Evolutionary conservation across 2,113 vertebrate genomes (phyloP).

Genomic region (Brienomyrus longianalis): DNA sequence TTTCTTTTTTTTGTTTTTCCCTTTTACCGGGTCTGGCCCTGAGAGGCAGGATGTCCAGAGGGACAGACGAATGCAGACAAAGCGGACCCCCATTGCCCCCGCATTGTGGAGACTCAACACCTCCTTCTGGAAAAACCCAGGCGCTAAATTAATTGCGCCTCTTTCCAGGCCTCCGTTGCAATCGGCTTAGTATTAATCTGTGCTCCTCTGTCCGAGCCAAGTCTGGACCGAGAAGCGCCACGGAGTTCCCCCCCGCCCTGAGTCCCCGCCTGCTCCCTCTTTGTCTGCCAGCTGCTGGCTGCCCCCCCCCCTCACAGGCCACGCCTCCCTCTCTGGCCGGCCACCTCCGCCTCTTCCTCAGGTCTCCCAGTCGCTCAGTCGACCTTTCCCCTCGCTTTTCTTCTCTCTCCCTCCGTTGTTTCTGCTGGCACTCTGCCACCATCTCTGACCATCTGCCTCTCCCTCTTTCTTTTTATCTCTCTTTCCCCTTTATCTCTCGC

Average conservation of each 20-base stretch:
- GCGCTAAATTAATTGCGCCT: conserved; percentile 59
- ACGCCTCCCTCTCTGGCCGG: conserved; percentile 10
- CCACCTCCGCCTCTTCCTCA: conserved; percentile 2
- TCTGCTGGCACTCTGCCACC: conserved; percentile 37
- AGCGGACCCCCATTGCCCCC: conserved; percentile 9
- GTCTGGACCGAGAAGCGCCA: conserved; percentile 35
- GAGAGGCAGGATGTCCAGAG: neutral
- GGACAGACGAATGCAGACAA: neutral
- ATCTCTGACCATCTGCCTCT: conserved; percentile 44
- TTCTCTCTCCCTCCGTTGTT: conserved; percentile 31
- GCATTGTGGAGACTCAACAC: conserved; percentile 32
- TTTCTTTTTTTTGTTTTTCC: neutral
- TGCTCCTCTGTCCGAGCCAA: conserved; percentile 45
- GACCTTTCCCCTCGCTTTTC: neutral
- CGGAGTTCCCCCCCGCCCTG: conserved; percentile 28
- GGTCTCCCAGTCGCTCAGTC: conserved; percentile 13
- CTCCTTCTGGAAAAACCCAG: conserved; percentile 51
- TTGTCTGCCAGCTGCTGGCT: conserved; percentile 25
- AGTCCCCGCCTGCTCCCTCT: conserved; percentile 31
- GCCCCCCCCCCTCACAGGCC: conserved; percentile 30
- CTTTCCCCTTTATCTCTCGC: neutral
- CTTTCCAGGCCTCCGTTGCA: conserved; percentile 50
- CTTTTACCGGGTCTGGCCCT: neutral
- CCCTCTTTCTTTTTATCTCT: conserved; percentile 24
- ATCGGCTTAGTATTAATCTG: conserved; percentile 59